phyloP scores from a whole-genome alignment of 2,797 vertebrate species.

The Sciurus carolinensis region DNA sequence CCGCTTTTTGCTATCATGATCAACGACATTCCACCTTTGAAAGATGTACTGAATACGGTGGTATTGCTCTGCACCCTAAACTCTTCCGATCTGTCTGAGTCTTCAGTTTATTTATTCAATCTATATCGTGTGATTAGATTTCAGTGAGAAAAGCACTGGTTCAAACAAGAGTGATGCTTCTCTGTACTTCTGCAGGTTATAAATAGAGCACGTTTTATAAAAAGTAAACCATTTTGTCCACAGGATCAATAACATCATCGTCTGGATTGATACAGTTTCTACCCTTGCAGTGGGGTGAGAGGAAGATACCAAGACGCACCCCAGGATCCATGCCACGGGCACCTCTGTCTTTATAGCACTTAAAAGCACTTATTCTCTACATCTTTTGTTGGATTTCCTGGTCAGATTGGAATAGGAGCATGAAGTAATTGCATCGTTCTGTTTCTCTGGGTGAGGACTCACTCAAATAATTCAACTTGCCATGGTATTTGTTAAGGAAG shows the following conservation, averaged over 20 bases:
- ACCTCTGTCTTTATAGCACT: not conserved
- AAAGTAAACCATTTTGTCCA: not conserved
- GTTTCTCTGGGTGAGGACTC: not conserved
- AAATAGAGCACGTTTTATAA: not conserved
- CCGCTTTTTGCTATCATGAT: conserved; percentile 90
- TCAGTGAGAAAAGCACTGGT: not conserved
- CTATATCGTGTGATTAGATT: not conserved
- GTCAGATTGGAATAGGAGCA: not conserved
- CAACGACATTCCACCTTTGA: conserved; percentile 67
- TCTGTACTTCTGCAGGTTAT: not conserved
- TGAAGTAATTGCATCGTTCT: not conserved
- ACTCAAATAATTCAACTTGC: not conserved
- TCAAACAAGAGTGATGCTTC: not conserved
- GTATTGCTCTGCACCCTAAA: not conserved
- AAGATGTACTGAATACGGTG: not conserved
- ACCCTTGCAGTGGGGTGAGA: accelerated
- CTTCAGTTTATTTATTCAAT: not conserved
- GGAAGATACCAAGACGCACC: accelerated
- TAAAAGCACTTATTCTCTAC: not conserved
- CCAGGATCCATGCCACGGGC: accelerated
- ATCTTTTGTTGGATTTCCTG: not conserved
- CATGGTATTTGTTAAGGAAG: not conserved
- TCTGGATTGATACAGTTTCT: not conserved
- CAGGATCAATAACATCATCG: accelerated
- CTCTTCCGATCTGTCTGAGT: not conserved